phyloP scores from a whole-genome alignment of 2,888 invertebrate genomes.

The Himalopsyche anomala region DNA sequence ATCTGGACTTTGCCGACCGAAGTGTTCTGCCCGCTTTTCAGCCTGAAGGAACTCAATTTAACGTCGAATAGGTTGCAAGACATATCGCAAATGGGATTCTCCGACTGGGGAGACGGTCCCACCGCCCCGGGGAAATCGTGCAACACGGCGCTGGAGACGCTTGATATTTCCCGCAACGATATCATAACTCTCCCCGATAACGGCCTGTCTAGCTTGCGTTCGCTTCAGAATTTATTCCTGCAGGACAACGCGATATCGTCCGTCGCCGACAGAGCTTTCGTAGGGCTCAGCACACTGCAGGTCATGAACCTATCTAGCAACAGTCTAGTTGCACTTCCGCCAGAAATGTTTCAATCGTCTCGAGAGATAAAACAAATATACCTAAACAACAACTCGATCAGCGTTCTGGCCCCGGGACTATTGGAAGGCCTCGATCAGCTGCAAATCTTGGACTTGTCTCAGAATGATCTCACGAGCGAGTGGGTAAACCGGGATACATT shows the following conservation, averaged over 20 bases:
- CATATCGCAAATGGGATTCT: conserved; percentile 84
- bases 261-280: conserved; percentile 85
- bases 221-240: conserved; percentile 82
- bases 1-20: conserved; percentile 86
- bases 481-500: conserved; percentile 89
- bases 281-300: conserved; percentile 82
- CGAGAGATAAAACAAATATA: conserved; percentile 84
- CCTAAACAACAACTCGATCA: conserved; percentile 86
- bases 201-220: conserved; percentile 82
- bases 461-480: conserved; percentile 85
- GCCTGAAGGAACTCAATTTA: conserved; percentile 83
- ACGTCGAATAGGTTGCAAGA: conserved; percentile 88
- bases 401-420: conserved; percentile 85
- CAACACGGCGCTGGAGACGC: conserved; percentile 81
- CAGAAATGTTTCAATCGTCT: conserved; percentile 86
- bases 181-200: conserved; percentile 83
- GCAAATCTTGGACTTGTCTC: conserved; percentile 84
- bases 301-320: conserved; percentile 88
- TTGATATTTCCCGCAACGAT: conserved; percentile 87
- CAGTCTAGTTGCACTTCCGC: conserved; percentile 85
- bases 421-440: conserved; percentile 85
- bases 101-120: conserved; percentile 83
- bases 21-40: conserved; percentile 84
- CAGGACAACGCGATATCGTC: conserved; percentile 87
- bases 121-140: conserved; percentile 83